Base-by-base conservation (phyloP, 2,888 invertebrate species). In the Drosophila niveifrons region DNA sequence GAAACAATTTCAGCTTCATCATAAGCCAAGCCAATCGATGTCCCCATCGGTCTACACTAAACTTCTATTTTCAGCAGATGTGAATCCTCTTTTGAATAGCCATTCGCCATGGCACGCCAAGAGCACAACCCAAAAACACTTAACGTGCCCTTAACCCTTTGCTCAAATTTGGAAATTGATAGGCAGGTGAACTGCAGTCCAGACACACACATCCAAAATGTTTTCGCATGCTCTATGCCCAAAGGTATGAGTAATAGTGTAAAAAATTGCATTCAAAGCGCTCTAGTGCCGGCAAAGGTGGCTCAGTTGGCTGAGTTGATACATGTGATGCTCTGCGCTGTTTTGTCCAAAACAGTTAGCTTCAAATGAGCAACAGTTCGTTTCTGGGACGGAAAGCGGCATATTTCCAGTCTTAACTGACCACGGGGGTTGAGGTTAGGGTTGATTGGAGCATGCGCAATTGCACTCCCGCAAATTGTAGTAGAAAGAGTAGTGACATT, bases 311-410 rank as follows among this genome's bases (percentile, higher is more conserved):
- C 10, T 2, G 3, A n/a, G 55, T 44, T 2, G 9, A 34, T 10
- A 55, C 29, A 29, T 43, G 17, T 34, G 44, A 18, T 34, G 36
- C 36, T 36, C 23, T 28, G 15, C 11, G 11, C 28, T 39, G 47
- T 51, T 1, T 43, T 11, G 43, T 39, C 15, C 43, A 53, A 13
- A 17, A 10, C 34, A 39, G 29, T 56, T 57, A 11, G 15, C 36
- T 57, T 23, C 15, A 65, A 59, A 72, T 66, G 82, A 89, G 82
- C 90, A 83, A 83, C 82, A 83, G 82, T 89, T 83, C 88, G 88
- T 85, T 83, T 70, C 51, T 31, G 53, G 47, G 56, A 18, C 57
- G 57, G 43, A 57, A 59, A 44, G 53, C 47, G 55, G 43, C 36
- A 15, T n/a, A 53, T 52, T 82, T 83, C 88, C 86, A 89, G 75